Conservation (phyloP, 2,888 invertebrate species). For the Cepaea hortensis region DNA sequence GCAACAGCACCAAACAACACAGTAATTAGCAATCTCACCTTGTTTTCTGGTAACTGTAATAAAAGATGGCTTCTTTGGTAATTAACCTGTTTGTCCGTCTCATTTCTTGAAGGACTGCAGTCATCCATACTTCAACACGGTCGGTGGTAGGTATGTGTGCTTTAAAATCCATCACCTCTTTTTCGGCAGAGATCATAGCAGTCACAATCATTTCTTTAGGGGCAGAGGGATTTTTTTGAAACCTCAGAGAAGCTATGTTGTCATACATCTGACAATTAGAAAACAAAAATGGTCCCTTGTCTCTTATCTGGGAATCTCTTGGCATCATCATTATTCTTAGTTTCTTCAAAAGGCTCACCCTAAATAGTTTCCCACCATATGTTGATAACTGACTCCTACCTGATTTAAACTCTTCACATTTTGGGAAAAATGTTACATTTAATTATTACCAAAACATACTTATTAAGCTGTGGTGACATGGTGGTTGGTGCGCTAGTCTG, state of each 20-base stretch:
- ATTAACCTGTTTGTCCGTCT: slow-evolving; percentile 86
- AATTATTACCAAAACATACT: no score
- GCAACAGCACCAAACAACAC: neutral
- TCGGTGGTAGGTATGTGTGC: slow-evolving; percentile 84
- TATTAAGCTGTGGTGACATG: no score
- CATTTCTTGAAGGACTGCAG: slow-evolving; percentile 88
- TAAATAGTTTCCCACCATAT: no score
- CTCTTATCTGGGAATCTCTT: neutral
- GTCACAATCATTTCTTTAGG: slow-evolving; percentile 83
- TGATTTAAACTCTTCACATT: no score
- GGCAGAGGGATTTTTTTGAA: slow-evolving; percentile 81
- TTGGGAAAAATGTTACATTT: no score
- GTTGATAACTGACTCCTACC: no score
- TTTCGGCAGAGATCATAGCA: slow-evolving; percentile 90
- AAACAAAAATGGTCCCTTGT: neutral
- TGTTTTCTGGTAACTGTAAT: slow-evolving; percentile 51
- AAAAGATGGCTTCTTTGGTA: slow-evolving; percentile 86
- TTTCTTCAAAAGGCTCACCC: no score
- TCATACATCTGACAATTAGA: slow-evolving; percentile 86
- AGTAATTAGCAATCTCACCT: slow-evolving; percentile 26
- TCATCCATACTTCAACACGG: slow-evolving; percentile 94
- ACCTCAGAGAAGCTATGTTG: slow-evolving; percentile 85
- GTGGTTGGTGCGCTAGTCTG: no score
- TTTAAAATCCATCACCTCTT: slow-evolving; percentile 88
- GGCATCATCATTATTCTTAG: neutral